Evolutionary conservation across 35 echinoderm and acorn worm genomes (phyloP), one percentile per base, ranked within the genome.

Genomic region (Acanthaster planci): DNA sequence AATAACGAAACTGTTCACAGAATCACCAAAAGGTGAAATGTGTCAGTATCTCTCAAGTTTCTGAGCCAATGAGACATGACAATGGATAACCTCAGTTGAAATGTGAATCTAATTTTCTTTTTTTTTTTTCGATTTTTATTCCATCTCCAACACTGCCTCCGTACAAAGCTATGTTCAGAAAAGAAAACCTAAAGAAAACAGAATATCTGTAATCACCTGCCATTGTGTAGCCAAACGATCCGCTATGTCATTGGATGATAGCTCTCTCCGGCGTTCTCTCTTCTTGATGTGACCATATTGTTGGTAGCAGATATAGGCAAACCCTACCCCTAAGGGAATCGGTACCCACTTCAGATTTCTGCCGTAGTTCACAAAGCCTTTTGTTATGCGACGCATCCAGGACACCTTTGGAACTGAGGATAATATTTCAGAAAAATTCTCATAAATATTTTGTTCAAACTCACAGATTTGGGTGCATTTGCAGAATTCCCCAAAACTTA

Each of bases 231-330:
- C 91, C 56, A 97, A 86, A 19, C 67, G 72, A 1, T 91, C 85
- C 47, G 93, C 91, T 27, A 81, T 47, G 44, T 40, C 80, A 29
- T 68, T 23, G 10, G 56, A 79, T 8, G 81, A 78, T 38, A 86
- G 51, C 16, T 87, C 78, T 38, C 88, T 86, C 22, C 91, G 44
- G 39, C 77, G 76, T 55, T 97, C 95, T 36, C 95, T 83, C 38
- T 97, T 93, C 80, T 86, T 93, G 76, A 97, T 97, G 55, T 97
- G 95, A 30, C 88, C 92, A 64, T 91, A 97, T 75, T 97, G 95
- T 55, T 93, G 91, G 80, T 97, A 97, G 40, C 91, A 91, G 40
- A 97, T 97, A 77, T 93, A 93, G 14, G 88, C 95, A 91, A 97
- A 97, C 32, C 95, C 95, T 3, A 97, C 91, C 77, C 91, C 82